Conservation (phyloP, 2,888 invertebrate genomes). For the Leucoptera coffeella region DNA sequence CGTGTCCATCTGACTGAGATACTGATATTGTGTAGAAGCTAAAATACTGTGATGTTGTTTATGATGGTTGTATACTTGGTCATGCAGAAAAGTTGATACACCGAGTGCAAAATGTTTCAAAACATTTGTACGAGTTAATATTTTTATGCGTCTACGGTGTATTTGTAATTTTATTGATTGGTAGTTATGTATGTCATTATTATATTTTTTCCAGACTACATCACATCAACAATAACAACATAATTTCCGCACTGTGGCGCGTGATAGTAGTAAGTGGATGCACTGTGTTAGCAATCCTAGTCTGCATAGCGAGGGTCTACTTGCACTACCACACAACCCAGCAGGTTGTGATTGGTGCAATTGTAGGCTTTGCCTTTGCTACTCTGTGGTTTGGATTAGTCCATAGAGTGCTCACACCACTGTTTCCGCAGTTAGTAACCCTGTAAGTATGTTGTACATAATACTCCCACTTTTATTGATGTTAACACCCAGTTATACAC, state of each 20-base stretch:
- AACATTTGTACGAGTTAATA: too few species aligned
- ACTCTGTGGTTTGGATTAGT: conserved; percentile 77
- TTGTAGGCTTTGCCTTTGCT: conserved; percentile 69
- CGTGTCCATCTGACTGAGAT: too few species aligned
- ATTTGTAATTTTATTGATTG: too few species aligned
- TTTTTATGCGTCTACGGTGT: too few species aligned
- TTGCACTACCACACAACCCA: conserved; percentile 77
- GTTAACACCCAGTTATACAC: too few species aligned
- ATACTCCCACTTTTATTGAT: too few species aligned
- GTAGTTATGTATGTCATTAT: too few species aligned
- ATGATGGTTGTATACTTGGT: too few species aligned
- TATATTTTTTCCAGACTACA: conserved; percentile 61
- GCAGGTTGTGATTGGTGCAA: conserved; percentile 75
- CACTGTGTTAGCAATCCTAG: conserved; percentile 50
- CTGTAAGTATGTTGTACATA: conserved; percentile 69
- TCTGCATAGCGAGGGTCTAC: conserved; percentile 71
- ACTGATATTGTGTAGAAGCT: too few species aligned
- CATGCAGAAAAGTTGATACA: too few species aligned
- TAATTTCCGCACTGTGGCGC: conserved; percentile 70
- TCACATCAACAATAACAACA: conserved; percentile 73
- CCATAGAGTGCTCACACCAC: conserved; percentile 73
- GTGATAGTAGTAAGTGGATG: conserved; percentile 59
- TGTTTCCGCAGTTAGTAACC: conserved; percentile 78
- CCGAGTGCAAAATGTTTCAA: too few species aligned
- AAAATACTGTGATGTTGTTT: too few species aligned